These are phyloP conservation scores for Phalera bucephala DNA, from an alignment of 2,888 invertebrate species.

Conservation along the genomic window DNA sequence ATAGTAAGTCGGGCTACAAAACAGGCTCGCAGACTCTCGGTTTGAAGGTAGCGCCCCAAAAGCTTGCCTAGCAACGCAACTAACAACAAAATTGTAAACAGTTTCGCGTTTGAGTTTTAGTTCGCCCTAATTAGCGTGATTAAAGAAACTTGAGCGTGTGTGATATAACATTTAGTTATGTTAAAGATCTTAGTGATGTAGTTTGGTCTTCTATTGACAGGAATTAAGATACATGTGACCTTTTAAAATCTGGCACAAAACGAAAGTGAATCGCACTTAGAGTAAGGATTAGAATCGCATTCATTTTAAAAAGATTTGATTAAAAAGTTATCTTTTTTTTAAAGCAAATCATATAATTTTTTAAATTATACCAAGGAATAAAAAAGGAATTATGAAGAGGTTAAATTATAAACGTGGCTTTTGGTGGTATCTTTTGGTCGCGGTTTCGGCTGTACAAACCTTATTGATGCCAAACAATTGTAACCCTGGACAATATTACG, in stretches of 20 bases:
- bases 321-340: too few relatives aligned
- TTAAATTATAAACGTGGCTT: slow-evolving; percentile 2
- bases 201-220: slow-evolving; percentile 6
- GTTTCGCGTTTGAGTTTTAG: slow-evolving; percentile 12
- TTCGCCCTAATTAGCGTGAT: slow-evolving; percentile 14
- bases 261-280: too few relatives aligned
- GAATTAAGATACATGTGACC: too few relatives aligned
- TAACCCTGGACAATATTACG: slow-evolving; percentile 53
- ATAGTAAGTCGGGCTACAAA: too few relatives aligned
- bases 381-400: neutral
- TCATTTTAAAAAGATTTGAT: too few relatives aligned
- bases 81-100: slow-evolving; percentile 14
- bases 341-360: too few relatives aligned
- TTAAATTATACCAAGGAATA: too few relatives aligned
- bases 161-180: slow-evolving; percentile 3
- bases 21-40: too few relatives aligned
- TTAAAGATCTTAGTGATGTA: slow-evolving; percentile 8
- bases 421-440: slow-evolving; percentile 2
- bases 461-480: slow-evolving; percentile 49
- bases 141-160: slow-evolving; percentile 15
- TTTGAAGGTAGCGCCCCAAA: too few relatives aligned
- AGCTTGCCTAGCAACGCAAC: slow-evolving; percentile 17
- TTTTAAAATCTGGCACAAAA: too few relatives aligned
- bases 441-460: slow-evolving; percentile 1
- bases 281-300: too few relatives aligned